phyloP scores from a whole-genome alignment of 2,888 invertebrate species.

The Lymantria monacha region DNA sequence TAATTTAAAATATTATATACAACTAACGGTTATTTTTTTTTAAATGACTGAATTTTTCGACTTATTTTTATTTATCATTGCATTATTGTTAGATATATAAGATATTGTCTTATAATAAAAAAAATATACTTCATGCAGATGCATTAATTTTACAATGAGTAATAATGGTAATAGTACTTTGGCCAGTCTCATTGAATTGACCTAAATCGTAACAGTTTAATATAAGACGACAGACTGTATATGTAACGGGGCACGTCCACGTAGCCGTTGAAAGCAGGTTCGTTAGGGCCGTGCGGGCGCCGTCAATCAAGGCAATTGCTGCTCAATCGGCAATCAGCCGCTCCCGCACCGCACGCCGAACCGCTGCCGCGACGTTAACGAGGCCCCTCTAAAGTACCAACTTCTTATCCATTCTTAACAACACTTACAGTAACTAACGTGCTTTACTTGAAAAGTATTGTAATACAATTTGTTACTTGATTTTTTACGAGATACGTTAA shows the following conservation, averaged over 20 bases:
- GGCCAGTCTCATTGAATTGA: no score
- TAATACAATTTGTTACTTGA: slow-evolving; percentile 2
- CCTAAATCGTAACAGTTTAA: no score
- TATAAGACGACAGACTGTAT: slow-evolving; percentile 23
- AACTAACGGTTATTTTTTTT: no score
- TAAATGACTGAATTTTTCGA: no score
- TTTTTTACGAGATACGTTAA: background rate
- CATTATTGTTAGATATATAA: no score
- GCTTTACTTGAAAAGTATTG: slow-evolving; percentile 12
- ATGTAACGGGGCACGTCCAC: slow-evolving; percentile 57
- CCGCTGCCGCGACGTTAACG: slow-evolving; percentile 55
- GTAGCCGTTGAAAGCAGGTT: slow-evolving; percentile 72
- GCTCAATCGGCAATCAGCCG: slow-evolving; percentile 82
- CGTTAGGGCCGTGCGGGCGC: slow-evolving; percentile 73
- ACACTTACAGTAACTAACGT: slow-evolving; percentile 46
- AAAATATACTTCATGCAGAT: no score
- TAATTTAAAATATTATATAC: no score
- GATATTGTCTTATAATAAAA: no score
- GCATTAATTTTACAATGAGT: no score
- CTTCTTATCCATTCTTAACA: slow-evolving; percentile 54
- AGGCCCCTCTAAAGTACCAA: slow-evolving; percentile 66
- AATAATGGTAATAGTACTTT: no score
- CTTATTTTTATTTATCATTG: no score
- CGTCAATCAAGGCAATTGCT: slow-evolving; percentile 82
- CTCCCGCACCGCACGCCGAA: slow-evolving; percentile 34